Conservation (phyloP, 35 echinoderm and acorn worm genomes). For the Anneissia japonica region DNA sequence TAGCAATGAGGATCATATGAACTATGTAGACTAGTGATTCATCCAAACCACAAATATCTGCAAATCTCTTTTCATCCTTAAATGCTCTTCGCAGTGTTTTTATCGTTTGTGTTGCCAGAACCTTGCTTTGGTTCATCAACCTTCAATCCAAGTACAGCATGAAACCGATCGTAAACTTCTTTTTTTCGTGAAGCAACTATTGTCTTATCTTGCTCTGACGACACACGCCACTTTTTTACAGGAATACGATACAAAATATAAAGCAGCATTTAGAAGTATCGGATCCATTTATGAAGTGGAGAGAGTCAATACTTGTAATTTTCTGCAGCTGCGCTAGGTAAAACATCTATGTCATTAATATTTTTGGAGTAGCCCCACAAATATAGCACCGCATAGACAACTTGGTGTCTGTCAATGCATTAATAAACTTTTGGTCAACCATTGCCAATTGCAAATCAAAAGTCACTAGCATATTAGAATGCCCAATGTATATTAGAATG, state of each 20-base stretch:
- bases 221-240: slow-evolving; percentile 37
- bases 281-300: slow-evolving; percentile 30
- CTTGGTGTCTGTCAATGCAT: slow-evolving; percentile 42
- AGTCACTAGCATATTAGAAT: slow-evolving; percentile 14
- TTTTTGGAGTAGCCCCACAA: slow-evolving; percentile 30
- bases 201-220: slow-evolving; percentile 14
- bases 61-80: too few species aligned
- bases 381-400: slow-evolving; percentile 54
- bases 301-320: slow-evolving; percentile 23
- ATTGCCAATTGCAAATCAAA: slow-evolving; percentile 42
- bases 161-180: slow-evolving; percentile 40
- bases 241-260: slow-evolving; percentile 39
- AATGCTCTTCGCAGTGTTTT: slow-evolving; percentile 61
- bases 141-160: slow-evolving; percentile 42
- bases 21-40: too few species aligned
- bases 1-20: too few species aligned
- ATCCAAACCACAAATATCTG: too few species aligned
- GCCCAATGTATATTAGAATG: too few species aligned
- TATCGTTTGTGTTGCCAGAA: slow-evolving; percentile 52
- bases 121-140: slow-evolving; percentile 57
- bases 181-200: slow-evolving; percentile 23
- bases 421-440: slow-evolving; percentile 60
- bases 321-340: slow-evolving; percentile 14
- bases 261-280: slow-evolving; percentile 50
- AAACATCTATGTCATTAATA: slow-evolving; percentile 29